Conservation (phyloP, 2,888 invertebrate genomes). For the Flexamia atlantica region DNA sequence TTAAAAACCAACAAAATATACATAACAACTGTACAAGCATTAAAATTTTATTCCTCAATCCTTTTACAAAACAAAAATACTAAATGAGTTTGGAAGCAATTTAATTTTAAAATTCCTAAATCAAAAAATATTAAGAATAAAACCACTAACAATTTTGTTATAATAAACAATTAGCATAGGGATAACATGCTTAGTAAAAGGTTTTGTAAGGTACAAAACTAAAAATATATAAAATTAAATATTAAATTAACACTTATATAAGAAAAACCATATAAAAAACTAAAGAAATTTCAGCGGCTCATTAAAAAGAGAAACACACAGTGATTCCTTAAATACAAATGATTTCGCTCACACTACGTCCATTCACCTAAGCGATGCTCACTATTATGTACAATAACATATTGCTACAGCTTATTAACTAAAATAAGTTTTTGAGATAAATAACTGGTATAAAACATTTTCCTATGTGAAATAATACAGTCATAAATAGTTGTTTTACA, state of each 20-base stretch:
- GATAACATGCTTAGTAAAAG: neutral
- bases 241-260: conserved; percentile 15
- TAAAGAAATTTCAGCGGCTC: conserved; percentile 11
- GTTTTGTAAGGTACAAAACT: conserved; percentile 19
- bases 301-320: conserved; percentile 24
- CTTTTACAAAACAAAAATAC: neutral
- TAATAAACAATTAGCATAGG: neutral
- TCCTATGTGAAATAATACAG: conserved; percentile 55
- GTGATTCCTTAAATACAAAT: conserved; percentile 36
- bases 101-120: neutral
- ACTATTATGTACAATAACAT: conserved; percentile 53
- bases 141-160: neutral
- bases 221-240: conserved; percentile 43
- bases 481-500: conserved; percentile 55
- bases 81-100: neutral
- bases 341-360: conserved; percentile 45
- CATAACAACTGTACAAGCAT: conserved; percentile 56
- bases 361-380: conserved; percentile 55
- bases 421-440: conserved; percentile 37
- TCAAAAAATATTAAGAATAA: neutral
- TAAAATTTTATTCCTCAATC: conserved; percentile 25
- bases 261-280: conserved; percentile 11
- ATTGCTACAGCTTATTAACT: conserved; percentile 56
- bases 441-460: conserved; percentile 53
- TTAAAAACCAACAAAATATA: conserved; percentile 57